Conservation (phyloP, 2,113 vertebrate species). For the Heptranchias perlo region DNA sequence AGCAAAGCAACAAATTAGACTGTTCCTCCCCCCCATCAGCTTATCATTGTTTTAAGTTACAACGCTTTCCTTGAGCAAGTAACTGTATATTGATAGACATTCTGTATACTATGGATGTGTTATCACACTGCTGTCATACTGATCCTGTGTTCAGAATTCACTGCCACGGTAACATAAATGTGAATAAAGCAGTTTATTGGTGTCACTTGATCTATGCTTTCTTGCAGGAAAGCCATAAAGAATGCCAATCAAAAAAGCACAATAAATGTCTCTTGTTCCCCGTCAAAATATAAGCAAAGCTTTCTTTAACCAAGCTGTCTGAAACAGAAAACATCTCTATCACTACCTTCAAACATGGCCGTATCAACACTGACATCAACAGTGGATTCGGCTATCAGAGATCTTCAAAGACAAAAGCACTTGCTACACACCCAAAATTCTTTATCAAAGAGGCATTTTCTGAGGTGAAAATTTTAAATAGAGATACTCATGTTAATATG, state of each 20-base stretch:
- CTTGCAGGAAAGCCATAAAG: background rate
- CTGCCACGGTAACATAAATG: background rate
- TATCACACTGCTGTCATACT: background rate
- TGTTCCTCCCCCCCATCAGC: background rate
- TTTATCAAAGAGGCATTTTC: background rate
- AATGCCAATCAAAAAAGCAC: background rate
- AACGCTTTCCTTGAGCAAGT: background rate
- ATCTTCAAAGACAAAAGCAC: background rate
- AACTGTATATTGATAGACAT: background rate
- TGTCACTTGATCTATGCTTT: background rate
- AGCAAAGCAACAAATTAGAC: background rate
- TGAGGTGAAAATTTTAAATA: background rate
- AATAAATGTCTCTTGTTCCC: background rate
- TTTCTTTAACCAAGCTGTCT: background rate
- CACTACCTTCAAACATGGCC: background rate
- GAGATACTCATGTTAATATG: background rate
- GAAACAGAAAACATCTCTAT: background rate
- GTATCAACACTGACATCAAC: background rate
- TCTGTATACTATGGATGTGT: background rate
- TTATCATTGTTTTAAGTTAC: background rate
- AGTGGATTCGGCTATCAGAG: background rate
- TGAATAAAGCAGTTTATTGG: background rate
- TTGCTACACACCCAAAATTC: background rate
- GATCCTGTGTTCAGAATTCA: background rate
- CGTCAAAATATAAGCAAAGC: background rate